Percentiles rank a stretch among this genome's conserved stretches.
Evolutionary conservation across 2,888 invertebrate species (phyloP).

Genomic region (Temnothorax unifasciatus): DNA sequence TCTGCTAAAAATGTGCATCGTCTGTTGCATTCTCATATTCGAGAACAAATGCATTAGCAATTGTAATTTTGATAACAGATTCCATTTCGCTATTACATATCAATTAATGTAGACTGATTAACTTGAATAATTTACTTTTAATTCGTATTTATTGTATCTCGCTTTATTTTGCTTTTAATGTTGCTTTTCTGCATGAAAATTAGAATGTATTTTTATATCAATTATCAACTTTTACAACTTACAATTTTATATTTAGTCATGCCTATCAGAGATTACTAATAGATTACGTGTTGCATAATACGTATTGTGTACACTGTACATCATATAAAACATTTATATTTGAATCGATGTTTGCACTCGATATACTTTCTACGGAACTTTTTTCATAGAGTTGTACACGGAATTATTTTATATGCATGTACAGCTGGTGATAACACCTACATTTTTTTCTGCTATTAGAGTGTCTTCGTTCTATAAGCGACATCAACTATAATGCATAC

Average conservation of each 20-base stretch:
- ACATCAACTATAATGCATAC: neutral
- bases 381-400: neutral
- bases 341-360: neutral
- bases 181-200: neutral
- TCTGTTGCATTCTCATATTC: neutral
- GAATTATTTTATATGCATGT: neutral
- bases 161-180: neutral
- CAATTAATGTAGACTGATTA: neutral
- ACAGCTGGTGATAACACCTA: neutral
- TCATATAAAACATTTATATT: neutral
- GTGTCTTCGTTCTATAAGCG: neutral
- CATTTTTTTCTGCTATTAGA: neutral
- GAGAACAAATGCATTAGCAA: neutral
- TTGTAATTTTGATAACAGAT: neutral
- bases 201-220: neutral
- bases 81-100: neutral
- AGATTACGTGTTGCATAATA: neutral
- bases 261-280: neutral
- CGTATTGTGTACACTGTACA: neutral
- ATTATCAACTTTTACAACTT: neutral
- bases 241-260: neutral
- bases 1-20: conserved; percentile 18
- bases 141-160: neutral
- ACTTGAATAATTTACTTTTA: neutral
- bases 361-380: conserved; percentile 7